A percentile compares a stretch with the other conserved stretches of the same genome.
Conservation (phyloP, 2,888 invertebrate genomes). For the Gymnosoma rotundatum region DNA sequence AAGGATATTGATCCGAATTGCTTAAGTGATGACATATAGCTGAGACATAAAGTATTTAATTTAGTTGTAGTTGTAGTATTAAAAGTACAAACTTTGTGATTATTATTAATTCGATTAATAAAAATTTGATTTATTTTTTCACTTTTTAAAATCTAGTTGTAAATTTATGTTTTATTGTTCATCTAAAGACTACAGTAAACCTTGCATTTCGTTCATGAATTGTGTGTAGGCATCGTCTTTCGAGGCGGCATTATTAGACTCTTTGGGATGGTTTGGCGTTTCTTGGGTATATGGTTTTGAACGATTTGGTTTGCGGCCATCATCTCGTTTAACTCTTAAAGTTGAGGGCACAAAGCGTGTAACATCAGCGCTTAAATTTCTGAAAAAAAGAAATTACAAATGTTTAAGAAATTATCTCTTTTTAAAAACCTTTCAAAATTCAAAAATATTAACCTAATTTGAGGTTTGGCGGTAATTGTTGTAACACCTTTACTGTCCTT, state of each 20-base stretch:
- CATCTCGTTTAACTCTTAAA: constrained; percentile 93
- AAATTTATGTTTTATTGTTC: constrained; percentile 8
- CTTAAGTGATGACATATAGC: constrained; percentile 47
- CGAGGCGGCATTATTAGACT: constrained; percentile 84
- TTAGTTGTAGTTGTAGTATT: neutral
- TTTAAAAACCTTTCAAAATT: neutral
- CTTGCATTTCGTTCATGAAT: constrained; percentile 99
- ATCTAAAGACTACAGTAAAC: constrained; percentile 86
- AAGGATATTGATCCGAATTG: constrained; percentile 43
- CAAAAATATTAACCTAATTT: constrained; percentile 86
- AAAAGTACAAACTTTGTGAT: constrained; percentile 15
- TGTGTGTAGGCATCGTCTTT: constrained; percentile 99
- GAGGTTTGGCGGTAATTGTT: constrained; percentile 98
- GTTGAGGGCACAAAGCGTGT: constrained; percentile 97
- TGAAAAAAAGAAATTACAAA: constrained; percentile 51
- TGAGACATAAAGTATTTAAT: neutral
- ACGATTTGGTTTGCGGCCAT: constrained; percentile 84
- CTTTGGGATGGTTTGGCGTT: constrained; percentile 80
- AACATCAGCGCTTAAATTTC: constrained; percentile 94
- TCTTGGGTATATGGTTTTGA: constrained; percentile 84
- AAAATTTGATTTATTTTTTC: neutral
- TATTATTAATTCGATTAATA: constrained; percentile 19
- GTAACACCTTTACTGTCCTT: constrained; percentile 87
- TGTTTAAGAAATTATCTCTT: neutral
- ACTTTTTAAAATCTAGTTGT: neutral